phyloP scores from a whole-genome alignment of 2,113 vertebrate species.

The Chionis minor region DNA sequence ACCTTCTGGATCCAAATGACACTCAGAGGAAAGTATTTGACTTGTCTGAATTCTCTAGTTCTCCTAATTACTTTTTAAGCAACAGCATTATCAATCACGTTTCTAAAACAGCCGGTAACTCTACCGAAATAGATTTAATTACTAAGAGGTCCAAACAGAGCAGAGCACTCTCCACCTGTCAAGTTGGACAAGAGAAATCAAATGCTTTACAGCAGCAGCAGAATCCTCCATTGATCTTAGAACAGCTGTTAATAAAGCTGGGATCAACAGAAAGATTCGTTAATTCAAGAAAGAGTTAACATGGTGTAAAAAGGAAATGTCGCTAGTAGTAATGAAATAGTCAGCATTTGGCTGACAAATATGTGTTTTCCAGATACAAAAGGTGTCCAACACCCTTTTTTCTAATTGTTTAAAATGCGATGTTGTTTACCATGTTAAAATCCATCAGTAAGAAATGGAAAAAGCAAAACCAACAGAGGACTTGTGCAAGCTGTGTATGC shows the following conservation, averaged over 20 bases:
- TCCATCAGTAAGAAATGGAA: neutral
- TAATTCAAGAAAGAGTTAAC: constrained; percentile 8
- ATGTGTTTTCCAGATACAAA: neutral
- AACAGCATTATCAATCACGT: constrained; percentile 17
- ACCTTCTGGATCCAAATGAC: neutral
- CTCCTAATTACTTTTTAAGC: constrained; percentile 46
- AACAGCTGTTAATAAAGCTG: constrained; percentile 40
- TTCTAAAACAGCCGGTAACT: neutral
- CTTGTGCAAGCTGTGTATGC: neutral
- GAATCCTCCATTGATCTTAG: constrained; percentile 25
- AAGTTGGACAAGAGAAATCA: constrained; percentile 39
- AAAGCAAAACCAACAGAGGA: neutral
- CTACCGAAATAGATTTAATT: constrained; percentile 47
- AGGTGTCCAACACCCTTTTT: neutral
- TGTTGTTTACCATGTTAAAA: neutral
- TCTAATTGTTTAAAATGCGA: neutral
- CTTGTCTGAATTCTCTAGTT: neutral
- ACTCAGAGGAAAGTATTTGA: constrained; percentile 2
- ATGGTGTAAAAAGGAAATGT: neutral
- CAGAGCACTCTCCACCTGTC: neutral
- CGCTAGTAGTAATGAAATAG: neutral
- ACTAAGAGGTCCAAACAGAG: constrained; percentile 16
- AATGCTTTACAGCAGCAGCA: constrained; percentile 24
- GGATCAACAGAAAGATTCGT: neutral
- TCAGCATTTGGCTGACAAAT: neutral